Base-by-base conservation (phyloP, 1,140 invertebrate species). In the Tachypleus tridentatus region DNA sequence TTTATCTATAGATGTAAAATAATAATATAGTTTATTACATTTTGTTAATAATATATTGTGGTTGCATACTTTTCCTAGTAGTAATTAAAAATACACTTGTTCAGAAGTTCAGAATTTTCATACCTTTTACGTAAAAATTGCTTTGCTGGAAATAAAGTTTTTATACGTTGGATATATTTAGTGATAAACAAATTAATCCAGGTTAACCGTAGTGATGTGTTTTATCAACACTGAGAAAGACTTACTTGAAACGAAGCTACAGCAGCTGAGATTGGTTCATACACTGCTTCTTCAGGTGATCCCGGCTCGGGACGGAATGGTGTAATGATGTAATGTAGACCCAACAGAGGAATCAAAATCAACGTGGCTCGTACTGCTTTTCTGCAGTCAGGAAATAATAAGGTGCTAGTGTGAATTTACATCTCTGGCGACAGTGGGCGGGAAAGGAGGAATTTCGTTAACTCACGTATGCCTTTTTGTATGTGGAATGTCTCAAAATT, bases 241-340 rank as follows among this genome's bases (percentile, higher is more conserved):
- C 64, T 80, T 77, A 93, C 90, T 84, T 97, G 93, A 74, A 93
- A 86, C 58, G 92, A 94, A 52, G 87, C 86, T 11, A 87, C 87
- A 65, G 93, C 79, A 57, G 93, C 91, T 5, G 90, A 87, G 64
- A 88, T 80, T 67, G 89, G 83, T 74, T 92, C 88, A 77, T 97
- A 95, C 61, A 84, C 78, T 60, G 83, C 79, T 76, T 89, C 87
- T 80, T 84, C 86, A 6, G 84, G 78, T 4, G 77, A 74, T 9
- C 72, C 77, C 29, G 74, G 66, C 5, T 74, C 70, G 0, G 93
- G 92, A 67, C 90, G 82, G 76, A 94, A 93, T n/a, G 91, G 89
- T 56, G 87, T 92, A 11, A 95, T 78, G 68, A 96, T 80, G 73
- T 93, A 93, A 75, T 96, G 80, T 6, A 84, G 74, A 29, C 82